Conservation (phyloP, 1,140 invertebrate genomes). For the Heliconius himera region DNA sequence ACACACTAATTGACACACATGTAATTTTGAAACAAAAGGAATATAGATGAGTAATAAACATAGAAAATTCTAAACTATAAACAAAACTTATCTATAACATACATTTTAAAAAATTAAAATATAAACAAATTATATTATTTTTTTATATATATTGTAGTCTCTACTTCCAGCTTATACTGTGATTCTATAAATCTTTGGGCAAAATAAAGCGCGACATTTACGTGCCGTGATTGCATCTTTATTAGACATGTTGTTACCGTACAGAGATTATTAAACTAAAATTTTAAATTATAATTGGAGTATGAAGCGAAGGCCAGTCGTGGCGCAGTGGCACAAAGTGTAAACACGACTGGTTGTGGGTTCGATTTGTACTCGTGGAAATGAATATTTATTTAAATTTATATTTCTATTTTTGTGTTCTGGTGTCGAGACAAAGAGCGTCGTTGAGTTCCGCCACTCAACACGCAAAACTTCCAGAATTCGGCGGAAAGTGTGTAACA, state of each 20-base stretch:
- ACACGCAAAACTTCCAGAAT: too few species aligned
- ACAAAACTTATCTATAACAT: background rate
- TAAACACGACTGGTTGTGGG: too few species aligned
- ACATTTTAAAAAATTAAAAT: background rate
- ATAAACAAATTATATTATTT: background rate
- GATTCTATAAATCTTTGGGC: conserved; percentile 5
- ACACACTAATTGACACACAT: too few species aligned
- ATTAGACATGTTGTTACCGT: conserved; percentile 5
- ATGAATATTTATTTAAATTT: too few species aligned
- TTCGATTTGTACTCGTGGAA: too few species aligned
- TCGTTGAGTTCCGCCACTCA: too few species aligned
- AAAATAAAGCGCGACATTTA: conserved; percentile 6
- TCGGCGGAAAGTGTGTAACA: too few species aligned
- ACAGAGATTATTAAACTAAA: background rate
- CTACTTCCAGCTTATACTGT: background rate
- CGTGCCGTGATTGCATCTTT: conserved; percentile 7
- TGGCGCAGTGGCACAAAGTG: too few species aligned
- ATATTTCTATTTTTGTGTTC: too few species aligned
- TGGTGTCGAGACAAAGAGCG: too few species aligned
- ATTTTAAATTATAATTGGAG: background rate
- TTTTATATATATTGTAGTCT: background rate
- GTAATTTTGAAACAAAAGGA: background rate
- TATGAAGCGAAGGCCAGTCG: background rate
- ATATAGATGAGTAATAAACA: background rate
- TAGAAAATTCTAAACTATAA: background rate